Percentiles rank a stretch among this genome's conserved stretches.
phyloP scores from a whole-genome alignment of 2,113 vertebrate species.

The Oryctolagus cuniculus region DNA sequence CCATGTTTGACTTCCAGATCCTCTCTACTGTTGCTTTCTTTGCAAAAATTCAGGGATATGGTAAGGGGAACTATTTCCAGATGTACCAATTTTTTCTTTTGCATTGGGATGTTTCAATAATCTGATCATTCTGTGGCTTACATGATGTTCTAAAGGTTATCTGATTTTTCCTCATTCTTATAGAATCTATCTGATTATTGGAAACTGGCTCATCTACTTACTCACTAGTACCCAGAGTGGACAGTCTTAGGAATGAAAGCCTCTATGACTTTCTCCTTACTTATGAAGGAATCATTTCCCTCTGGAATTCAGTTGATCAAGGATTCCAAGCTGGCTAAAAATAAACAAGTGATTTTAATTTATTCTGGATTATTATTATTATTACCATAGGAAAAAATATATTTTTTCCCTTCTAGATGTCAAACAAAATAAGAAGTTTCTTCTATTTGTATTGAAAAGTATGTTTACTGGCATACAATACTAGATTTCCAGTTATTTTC shows the following conservation, averaged over 20 bases:
- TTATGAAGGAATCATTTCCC: slow-evolving; percentile 30
- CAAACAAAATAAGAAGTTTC: slow-evolving; percentile 15
- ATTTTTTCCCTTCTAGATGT: slow-evolving; percentile 9
- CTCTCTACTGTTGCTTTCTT: slow-evolving; percentile 14
- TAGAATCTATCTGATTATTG: not conserved
- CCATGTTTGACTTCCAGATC: not conserved
- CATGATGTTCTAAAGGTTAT: not conserved
- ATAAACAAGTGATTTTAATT: slow-evolving; percentile 48
- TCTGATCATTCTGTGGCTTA: not conserved
- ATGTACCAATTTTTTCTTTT: slow-evolving; percentile 48
- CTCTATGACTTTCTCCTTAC: not conserved
- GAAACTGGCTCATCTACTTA: not conserved
- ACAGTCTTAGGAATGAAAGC: not conserved
- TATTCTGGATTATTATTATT: slow-evolving; percentile 28
- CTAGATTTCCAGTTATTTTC: slow-evolving; percentile 14
- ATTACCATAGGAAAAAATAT: slow-evolving; percentile 4
- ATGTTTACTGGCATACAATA: not conserved
- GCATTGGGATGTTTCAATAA: not conserved
- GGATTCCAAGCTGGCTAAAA: not conserved
- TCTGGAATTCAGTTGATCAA: slow-evolving; percentile 6
- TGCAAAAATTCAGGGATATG: slow-evolving; percentile 23
- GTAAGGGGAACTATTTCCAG: slow-evolving; percentile 6
- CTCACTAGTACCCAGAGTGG: not conserved
- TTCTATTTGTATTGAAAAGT: slow-evolving; percentile 51
- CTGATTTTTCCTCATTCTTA: not conserved